These are phyloP conservation scores for Andrena dorsata DNA, from an alignment of 2,888 invertebrate genomes.

Conservation along the genomic window DNA sequence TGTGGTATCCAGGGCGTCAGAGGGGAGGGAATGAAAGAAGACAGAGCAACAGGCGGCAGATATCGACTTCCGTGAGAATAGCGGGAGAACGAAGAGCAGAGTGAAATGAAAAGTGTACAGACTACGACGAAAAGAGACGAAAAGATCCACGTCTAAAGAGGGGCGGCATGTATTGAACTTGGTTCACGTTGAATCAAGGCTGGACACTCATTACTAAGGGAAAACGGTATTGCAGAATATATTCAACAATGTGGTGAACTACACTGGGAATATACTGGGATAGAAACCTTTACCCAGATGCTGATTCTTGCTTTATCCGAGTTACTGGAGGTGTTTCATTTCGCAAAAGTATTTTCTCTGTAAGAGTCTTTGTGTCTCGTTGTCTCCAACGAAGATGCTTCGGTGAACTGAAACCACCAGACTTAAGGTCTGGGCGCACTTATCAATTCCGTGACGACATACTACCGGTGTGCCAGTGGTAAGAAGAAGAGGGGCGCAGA, in stretches of 20 bases:
- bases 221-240: slow-evolving; percentile 18
- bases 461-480: no score
- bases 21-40: slow-evolving; percentile 43
- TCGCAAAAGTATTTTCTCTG: neutral
- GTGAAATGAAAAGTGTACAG: neutral
- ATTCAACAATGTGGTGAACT: neutral
- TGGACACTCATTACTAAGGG: slow-evolving; percentile 48
- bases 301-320: neutral
- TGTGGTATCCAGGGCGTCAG: slow-evolving; percentile 37
- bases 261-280: neutral
- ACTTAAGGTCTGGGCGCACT: neutral
- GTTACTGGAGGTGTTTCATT: neutral
- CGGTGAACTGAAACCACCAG: neutral
- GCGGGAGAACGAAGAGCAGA: slow-evolving; percentile 27
- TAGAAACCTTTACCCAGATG: neutral
- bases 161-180: slow-evolving; percentile 39
- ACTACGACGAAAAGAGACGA: slow-evolving; percentile 12
- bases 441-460: no score
- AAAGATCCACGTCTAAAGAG: neutral
- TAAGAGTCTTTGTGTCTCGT: neutral
- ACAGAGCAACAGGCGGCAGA: slow-evolving; percentile 71
- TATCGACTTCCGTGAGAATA: slow-evolving; percentile 68
- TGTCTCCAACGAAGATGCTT: neutral
- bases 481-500: no score
- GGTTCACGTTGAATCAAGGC: slow-evolving; percentile 15